These are phyloP conservation scores for Lithophane leautieri DNA, from an alignment of 2,888 invertebrate genomes.

Conservation along the genomic window DNA sequence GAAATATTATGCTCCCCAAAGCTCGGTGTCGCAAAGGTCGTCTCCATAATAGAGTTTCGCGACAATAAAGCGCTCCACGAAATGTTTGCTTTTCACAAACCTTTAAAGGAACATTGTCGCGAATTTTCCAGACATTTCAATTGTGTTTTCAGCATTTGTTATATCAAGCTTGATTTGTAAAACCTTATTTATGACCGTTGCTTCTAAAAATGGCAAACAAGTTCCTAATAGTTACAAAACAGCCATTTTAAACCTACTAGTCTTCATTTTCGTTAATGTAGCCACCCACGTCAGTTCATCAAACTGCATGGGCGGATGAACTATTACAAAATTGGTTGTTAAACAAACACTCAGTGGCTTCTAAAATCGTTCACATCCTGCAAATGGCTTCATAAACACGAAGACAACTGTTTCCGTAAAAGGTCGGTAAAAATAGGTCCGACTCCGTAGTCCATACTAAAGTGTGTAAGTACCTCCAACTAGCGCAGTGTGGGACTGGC, in stretches of 20 bases:
- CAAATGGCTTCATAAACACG: conserved; percentile 50
- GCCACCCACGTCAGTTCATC: conserved; percentile 59
- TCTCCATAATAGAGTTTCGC: conserved; percentile 68
- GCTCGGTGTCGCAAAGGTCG: conserved; percentile 67
- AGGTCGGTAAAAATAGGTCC: conserved; percentile 45
- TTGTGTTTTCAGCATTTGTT: conserved; percentile 32
- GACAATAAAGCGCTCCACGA: conserved; percentile 65
- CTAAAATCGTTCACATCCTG: conserved; percentile 47
- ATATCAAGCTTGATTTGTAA: conserved; percentile 14
- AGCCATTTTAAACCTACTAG: conserved; percentile 20
- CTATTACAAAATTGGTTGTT: conserved; percentile 59
- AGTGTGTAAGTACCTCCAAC: conserved; percentile 51
- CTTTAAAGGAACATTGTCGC: conserved; percentile 40
- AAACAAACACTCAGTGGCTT: conserved; percentile 38
- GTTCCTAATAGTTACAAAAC: conserved; percentile 18
- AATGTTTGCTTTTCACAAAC: conserved; percentile 53
- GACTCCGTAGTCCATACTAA: conserved; percentile 10
- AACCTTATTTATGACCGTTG: not conserved
- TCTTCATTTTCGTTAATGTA: conserved; percentile 29
- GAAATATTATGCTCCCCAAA: conserved; percentile 43
- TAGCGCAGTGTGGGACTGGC: conserved; percentile 51
- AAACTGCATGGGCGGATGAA: conserved; percentile 56
- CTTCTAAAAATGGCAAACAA: conserved; percentile 14
- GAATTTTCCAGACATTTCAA: conserved; percentile 53
- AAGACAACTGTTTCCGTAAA: conserved; percentile 43